A percentile compares a stretch with the other conserved stretches of the same genome.
These are phyloP conservation scores for Drosophila lacicola DNA, from an alignment of 2,888 invertebrate genomes.

Conservation along the genomic window DNA sequence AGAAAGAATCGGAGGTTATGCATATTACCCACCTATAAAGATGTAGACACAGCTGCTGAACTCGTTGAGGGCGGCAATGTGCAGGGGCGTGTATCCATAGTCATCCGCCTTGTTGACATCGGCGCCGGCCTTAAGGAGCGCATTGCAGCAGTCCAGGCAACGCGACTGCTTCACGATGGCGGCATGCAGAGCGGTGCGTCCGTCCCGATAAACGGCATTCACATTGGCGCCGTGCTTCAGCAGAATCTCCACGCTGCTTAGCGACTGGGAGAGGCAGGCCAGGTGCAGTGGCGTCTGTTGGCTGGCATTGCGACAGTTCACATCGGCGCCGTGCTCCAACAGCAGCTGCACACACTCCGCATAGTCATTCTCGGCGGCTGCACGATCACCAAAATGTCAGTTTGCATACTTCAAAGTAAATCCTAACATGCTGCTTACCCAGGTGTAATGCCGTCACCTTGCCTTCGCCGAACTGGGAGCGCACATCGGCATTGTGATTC, in stretches of 20 bases:
- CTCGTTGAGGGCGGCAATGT: constrained; percentile 93
- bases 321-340: constrained; percentile 90
- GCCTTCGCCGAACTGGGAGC: constrained; percentile 89
- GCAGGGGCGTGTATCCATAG: constrained; percentile 93
- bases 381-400: not conserved
- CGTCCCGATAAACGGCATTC: constrained; percentile 89
- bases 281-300: constrained; percentile 94
- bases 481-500: constrained; percentile 91
- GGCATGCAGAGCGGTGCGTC: constrained; percentile 92
- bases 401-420: not conserved
- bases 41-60: constrained; percentile 91
- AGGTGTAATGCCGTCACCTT: constrained; percentile 93
- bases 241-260: constrained; percentile 90
- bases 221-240: constrained; percentile 88
- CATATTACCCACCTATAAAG: constrained; percentile 86
- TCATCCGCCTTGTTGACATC: constrained; percentile 91
- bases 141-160: constrained; percentile 89
- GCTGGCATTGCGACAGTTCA: constrained; percentile 90
- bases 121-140: constrained; percentile 89
- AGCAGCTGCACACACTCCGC: constrained; percentile 91
- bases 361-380: constrained; percentile 94
- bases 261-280: constrained; percentile 92
- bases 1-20: not conserved
- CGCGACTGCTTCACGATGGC: constrained; percentile 91
- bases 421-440: constrained; percentile 62